Percentiles rank a stretch among this genome's conserved stretches.
Conservation (phyloP, 1,140 invertebrate genomes). For the Tetranychus urticae region DNA sequence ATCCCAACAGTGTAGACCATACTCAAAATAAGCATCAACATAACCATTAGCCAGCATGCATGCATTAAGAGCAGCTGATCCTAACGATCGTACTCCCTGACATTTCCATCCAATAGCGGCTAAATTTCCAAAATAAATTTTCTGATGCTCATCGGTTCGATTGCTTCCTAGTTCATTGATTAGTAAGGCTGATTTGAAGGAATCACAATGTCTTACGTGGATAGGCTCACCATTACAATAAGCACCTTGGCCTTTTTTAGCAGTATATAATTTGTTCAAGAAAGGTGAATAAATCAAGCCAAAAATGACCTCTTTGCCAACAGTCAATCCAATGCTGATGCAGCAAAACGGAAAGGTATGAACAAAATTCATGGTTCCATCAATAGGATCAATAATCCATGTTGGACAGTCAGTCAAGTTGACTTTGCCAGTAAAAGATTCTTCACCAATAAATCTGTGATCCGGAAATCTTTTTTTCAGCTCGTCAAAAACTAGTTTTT, state of each 20-base stretch:
- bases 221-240: conserved; percentile 47
- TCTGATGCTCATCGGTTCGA: conserved; percentile 42
- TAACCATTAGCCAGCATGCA: conserved; percentile 63
- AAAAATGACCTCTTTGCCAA: conserved; percentile 40
- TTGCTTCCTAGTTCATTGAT: conserved; percentile 61
- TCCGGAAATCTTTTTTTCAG: conserved; percentile 50
- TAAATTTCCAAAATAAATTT: conserved; percentile 48
- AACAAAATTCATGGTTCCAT: conserved; percentile 28
- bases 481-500: conserved; percentile 52
- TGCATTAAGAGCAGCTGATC: conserved; percentile 79
- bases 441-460: conserved; percentile 92
- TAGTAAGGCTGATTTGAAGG: conserved; percentile 35
- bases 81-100: conserved; percentile 56
- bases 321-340: conserved; percentile 30
- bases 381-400: conserved; percentile 88
- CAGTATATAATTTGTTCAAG: conserved; percentile 60
- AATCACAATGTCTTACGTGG: conserved; percentile 16
- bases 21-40: conserved; percentile 70
- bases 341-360: conserved; percentile 17
- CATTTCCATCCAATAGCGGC: conserved; percentile 36
- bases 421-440: conserved; percentile 33
- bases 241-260: conserved; percentile 57
- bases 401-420: conserved; percentile 63
- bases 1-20: conserved; percentile 65
- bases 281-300: conserved; percentile 79